Evolutionary conservation across 2,888 invertebrate species (phyloP), one percentile per base, ranked within the genome.

Genomic region (Athrips mouffetella): DNA sequence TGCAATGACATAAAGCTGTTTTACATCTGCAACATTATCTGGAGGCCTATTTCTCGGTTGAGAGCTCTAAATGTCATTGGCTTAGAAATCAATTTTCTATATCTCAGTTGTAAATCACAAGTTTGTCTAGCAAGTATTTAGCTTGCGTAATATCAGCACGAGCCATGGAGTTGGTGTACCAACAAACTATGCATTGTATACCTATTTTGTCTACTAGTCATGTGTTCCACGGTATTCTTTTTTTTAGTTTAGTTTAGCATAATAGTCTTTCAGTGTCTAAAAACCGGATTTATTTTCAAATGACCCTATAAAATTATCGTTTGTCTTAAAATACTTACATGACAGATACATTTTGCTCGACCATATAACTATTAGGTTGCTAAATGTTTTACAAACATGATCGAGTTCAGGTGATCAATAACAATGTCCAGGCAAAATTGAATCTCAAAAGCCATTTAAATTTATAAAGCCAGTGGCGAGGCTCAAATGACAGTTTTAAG

Each of bases 1-100:
- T 78, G 77, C 79, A 77, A 67, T 79, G 77, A 78, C 80, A 80
- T 69, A 77, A 76, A 78, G 75, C 73, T 75, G 73, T 65, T 74
- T 69, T 69, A 55, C 67, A 66, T 69, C 62, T 61, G 69, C 75
- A 62, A 71, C 42, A 30, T 65, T 71, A 73, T 61, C 45, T 52
- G 45, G 52, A 53, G 41, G 45, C 21, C 54, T 48, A 5, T 52
- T 49, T 47, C 40, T 52, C 63, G 48, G 53, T 59, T 47, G 53
- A 49, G 47, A 49, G 54, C 59, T 62, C 56, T 68, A 71, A n/a
- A 52, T 44, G 1, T 2, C 56, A 49, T 67, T 10, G 47, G 1
- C 2, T 51, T 73, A 71, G 60, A 58, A 62, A 55, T 56, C 51
- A 59, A 51, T 67, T 47, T 70, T 70, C 27, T 16, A 39, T 47